These are phyloP conservation scores for Norana najaformis DNA, from an alignment of 2,888 invertebrate genomes.

Conservation along the genomic window DNA sequence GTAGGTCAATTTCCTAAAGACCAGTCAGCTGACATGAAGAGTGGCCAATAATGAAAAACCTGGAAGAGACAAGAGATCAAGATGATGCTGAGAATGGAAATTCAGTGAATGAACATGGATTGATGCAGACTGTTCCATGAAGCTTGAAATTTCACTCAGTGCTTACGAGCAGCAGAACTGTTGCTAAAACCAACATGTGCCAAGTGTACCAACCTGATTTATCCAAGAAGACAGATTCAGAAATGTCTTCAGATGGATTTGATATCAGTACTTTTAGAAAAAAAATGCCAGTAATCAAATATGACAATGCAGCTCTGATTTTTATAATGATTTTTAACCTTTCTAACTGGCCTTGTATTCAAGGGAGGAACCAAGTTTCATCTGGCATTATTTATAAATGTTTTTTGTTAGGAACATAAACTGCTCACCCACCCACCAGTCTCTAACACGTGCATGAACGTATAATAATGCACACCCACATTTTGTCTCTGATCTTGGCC, in stretches of 20 bases:
- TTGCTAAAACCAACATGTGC: not conserved
- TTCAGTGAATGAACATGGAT: not conserved
- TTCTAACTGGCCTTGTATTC: too few species aligned
- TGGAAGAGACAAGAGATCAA: not conserved
- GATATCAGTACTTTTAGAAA: not conserved
- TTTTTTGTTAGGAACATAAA: too few species aligned
- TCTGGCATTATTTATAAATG: not conserved
- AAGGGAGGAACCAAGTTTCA: not conserved
- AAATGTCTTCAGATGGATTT: not conserved
- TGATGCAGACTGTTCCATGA: not conserved
- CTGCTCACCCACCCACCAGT: not conserved
- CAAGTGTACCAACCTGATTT: not conserved
- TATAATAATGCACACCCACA: not conserved
- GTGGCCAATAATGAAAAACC: not conserved
- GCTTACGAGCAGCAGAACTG: not conserved
- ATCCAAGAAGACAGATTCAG: not conserved
- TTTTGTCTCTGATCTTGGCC: too few species aligned
- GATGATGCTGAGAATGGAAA: not conserved
- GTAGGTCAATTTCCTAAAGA: not conserved
- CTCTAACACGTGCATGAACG: too few species aligned
- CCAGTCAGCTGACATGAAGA: not conserved
- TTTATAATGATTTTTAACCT: not conserved
- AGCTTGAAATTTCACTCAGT: not conserved
- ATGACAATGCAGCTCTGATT: not conserved
- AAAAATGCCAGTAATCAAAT: not conserved